These are phyloP conservation scores for Cephalotes varians DNA, from an alignment of 2,888 invertebrate species.

Conservation along the genomic window DNA sequence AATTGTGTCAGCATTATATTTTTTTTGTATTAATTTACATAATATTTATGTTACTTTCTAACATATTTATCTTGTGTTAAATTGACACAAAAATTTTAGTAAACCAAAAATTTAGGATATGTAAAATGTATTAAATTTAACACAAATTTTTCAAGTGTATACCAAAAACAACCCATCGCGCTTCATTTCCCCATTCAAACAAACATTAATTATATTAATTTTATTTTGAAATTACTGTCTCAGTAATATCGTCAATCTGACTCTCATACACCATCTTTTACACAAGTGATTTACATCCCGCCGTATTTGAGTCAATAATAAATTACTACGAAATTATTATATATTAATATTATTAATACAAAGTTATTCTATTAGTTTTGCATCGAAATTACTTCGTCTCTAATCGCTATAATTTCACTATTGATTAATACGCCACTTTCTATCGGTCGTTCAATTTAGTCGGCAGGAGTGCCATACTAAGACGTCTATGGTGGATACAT, in stretches of 20 bases:
- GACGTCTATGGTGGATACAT: slow-evolving; percentile 58
- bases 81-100: no score
- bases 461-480: slow-evolving; percentile 29
- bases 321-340: not conserved
- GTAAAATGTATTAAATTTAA: no score
- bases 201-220: slow-evolving; percentile 2
- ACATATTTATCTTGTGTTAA: no score
- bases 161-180: no score
- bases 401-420: slow-evolving; percentile 23
- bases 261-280: not conserved
- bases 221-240: not conserved
- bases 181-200: not conserved
- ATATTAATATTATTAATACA: not conserved
- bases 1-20: no score
- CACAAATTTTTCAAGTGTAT: no score
- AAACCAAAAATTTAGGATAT: no score
- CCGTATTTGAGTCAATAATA: not conserved
- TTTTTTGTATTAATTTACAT: no score
- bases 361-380: not conserved
- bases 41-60: no score
- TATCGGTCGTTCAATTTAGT: slow-evolving; percentile 41
- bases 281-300: not conserved
- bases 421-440: slow-evolving; percentile 17
- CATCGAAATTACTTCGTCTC: not conserved
- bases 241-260: not conserved